Evolutionary conservation across 2,888 invertebrate species (phyloP).

Genomic region (Abscondita cerata): DNA sequence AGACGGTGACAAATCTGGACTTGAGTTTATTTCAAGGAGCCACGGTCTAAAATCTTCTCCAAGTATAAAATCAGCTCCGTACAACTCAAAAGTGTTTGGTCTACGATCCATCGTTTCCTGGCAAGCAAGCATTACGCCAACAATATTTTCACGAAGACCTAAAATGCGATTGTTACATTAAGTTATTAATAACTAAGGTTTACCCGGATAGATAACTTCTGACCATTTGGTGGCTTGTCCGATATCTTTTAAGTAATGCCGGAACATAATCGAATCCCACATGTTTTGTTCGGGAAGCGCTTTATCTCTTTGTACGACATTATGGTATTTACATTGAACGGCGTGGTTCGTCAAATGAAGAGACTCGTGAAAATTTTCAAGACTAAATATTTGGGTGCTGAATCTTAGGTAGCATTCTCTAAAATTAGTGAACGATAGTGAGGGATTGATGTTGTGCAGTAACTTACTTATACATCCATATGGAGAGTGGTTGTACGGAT

Average conservation of each 20-base stretch:
- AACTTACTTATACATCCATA: conserved; percentile 89
- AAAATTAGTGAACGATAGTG: conserved; percentile 29
- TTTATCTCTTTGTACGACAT: conserved; percentile 71
- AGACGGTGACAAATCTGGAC: conserved; percentile 90
- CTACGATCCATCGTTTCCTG: conserved; percentile 85
- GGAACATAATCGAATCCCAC: conserved; percentile 91
- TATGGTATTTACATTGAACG: conserved; percentile 87
- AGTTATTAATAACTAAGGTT: conserved; percentile 48
- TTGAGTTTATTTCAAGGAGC: conserved; percentile 94
- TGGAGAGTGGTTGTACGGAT: conserved; percentile 85
- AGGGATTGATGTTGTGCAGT: too few relatives aligned
- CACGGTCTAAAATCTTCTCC: conserved; percentile 87
- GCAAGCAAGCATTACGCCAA: conserved; percentile 84
- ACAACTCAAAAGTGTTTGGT: conserved; percentile 88
- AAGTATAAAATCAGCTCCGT: conserved; percentile 95
- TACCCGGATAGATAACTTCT: conserved; percentile 86
- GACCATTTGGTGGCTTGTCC: conserved; percentile 84
- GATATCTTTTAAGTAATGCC: conserved; percentile 68
- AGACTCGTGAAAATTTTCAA: conserved; percentile 89
- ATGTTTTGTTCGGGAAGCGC: conserved; percentile 89
- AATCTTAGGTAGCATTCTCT: conserved; percentile 92
- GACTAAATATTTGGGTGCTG: conserved; percentile 86
- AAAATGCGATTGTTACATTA: conserved; percentile 13
- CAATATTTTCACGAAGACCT: conserved; percentile 59
- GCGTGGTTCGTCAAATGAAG: conserved; percentile 94